Evolutionary conservation across 2,888 invertebrate genomes (phyloP).

Genomic region (Theretra japonica): DNA sequence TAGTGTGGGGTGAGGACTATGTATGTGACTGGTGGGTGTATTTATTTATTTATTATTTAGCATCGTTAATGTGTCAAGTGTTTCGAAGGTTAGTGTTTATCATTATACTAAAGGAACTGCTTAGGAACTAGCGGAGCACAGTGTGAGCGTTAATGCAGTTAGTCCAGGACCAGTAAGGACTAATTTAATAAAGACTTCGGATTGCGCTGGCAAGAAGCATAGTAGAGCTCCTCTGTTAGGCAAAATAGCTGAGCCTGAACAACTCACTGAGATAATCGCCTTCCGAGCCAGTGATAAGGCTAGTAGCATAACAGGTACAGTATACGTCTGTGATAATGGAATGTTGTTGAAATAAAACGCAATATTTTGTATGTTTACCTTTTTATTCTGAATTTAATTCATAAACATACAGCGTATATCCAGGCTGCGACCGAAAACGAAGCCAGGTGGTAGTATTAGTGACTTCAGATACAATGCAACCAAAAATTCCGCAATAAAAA

Average conservation of each 20-base stretch:
- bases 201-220: background rate
- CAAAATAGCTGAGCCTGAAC: conserved; percentile 31
- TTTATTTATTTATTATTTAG: conserved; percentile 37
- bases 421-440: too few species aligned
- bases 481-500: too few species aligned
- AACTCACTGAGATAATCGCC: conserved; percentile 36
- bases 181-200: conserved; percentile 20
- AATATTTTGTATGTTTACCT: too few species aligned
- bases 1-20: too few species aligned
- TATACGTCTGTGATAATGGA: conserved; percentile 35
- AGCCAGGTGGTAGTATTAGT: too few species aligned
- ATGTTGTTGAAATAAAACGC: conserved; percentile 25
- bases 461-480: too few species aligned
- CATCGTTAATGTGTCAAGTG: conserved; percentile 4
- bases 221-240: conserved; percentile 27
- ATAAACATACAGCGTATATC: too few species aligned
- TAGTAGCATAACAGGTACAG: conserved; percentile 36
- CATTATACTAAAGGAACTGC: conserved; percentile 36
- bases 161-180: conserved; percentile 36
- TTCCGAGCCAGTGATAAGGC: conserved; percentile 38
- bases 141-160: conserved; percentile 35
- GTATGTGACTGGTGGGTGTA: too few species aligned
- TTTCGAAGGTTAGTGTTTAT: conserved; percentile 29
- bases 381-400: too few species aligned
- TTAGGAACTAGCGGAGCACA: conserved; percentile 34